phyloP scores from a whole-genome alignment of 2,797 vertebrate genomes.

The Fistularia tabacaria region DNA sequence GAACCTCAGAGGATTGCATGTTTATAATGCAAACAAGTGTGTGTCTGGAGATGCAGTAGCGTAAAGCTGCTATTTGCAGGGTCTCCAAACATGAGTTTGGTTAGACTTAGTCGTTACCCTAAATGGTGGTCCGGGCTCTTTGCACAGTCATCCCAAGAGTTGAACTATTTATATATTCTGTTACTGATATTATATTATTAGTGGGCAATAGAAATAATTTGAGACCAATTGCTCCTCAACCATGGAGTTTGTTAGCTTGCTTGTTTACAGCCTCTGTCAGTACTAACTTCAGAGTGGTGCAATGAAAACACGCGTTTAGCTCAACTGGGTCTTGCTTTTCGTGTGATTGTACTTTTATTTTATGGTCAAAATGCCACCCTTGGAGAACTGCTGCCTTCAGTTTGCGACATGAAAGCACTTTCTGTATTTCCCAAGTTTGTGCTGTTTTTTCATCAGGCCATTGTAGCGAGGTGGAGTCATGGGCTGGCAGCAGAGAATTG shows the following conservation, averaged over 20 bases:
- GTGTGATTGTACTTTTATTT: constrained; percentile 31
- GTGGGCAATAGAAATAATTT: constrained; percentile 21
- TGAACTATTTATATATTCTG: constrained; percentile 23
- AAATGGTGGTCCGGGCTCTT: constrained; percentile 10
- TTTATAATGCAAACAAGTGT: constrained; percentile 9
- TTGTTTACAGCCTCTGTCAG: constrained; percentile 36
- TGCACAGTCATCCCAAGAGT: constrained; percentile 18
- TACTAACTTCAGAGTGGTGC: constrained; percentile 26
- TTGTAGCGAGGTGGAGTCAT: too few species aligned
- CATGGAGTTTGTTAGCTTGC: constrained; percentile 19
- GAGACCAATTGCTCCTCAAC: constrained; percentile 20
- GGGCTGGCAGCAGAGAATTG: too few species aligned
- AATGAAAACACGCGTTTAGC: neutral
- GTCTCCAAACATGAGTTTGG: constrained; percentile 17
- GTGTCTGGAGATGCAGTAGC: constrained; percentile 13
- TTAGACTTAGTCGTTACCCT: constrained; percentile 7
- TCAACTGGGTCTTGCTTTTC: constrained; percentile 2
- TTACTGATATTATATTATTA: constrained; percentile 5
- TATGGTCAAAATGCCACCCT: constrained; percentile 5
- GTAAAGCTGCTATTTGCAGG: constrained; percentile 27
- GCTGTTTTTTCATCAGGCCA: too few species aligned
- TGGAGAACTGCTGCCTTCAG: constrained; percentile 1
- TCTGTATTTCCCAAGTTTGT: constrained; percentile 1
- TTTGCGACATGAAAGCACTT: constrained; percentile 6
- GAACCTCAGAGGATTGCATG: constrained; percentile 23